A percentile compares a stretch with the other conserved stretches of the same genome.
These are phyloP conservation scores for Heliconius himera DNA, from an alignment of 1,140 invertebrate species.

Conservation along the genomic window DNA sequence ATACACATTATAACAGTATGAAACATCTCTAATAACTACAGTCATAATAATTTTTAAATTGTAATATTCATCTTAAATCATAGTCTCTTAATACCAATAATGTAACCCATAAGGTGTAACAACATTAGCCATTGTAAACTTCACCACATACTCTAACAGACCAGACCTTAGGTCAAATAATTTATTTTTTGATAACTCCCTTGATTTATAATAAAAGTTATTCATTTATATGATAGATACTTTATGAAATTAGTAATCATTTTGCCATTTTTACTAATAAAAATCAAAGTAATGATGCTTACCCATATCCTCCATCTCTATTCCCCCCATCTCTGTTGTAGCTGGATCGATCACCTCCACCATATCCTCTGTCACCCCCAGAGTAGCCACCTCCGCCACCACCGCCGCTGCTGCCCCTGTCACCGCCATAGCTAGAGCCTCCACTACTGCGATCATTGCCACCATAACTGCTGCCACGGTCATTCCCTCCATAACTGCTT, in stretches of 20 bases:
- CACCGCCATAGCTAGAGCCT: slow-evolving; percentile 73
- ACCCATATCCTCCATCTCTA: slow-evolving; percentile 76
- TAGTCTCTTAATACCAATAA: background rate
- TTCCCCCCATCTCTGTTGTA: slow-evolving; percentile 78
- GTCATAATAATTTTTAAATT: background rate
- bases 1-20: background rate
- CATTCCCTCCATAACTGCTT: slow-evolving; percentile 55
- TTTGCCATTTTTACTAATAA: slow-evolving; percentile 11
- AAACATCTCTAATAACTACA: background rate
- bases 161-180: background rate
- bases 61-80: background rate
- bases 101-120: background rate
- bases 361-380: slow-evolving; percentile 63
- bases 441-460: slow-evolving; percentile 57
- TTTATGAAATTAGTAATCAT: too few relatives aligned
- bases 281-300: slow-evolving; percentile 49
- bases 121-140: background rate
- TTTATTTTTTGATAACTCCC: background rate
- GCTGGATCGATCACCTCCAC: slow-evolving; percentile 69
- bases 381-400: slow-evolving; percentile 61
- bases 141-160: background rate
- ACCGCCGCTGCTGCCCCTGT: slow-evolving; percentile 64
- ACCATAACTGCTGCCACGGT: slow-evolving; percentile 61
- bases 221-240: background rate
- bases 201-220: background rate